Evolutionary conservation across 1,140 invertebrate genomes (phyloP), one percentile per base, ranked within the genome.

Genomic region (Sipha flava): DNA sequence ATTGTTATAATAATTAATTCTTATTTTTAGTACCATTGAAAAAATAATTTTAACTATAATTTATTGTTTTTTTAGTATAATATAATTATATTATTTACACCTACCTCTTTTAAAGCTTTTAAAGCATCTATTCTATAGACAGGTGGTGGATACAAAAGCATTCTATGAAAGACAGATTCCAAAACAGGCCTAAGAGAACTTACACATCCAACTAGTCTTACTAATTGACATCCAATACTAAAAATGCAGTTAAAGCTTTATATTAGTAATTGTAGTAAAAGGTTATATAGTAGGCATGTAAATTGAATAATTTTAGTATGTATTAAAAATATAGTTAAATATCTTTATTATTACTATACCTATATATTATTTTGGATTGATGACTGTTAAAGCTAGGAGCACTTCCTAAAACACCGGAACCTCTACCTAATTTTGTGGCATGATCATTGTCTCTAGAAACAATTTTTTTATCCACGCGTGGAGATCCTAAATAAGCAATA

Each of bases 101-200:
- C 79, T 81, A 90, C 88, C 85, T 94, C 92, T 81, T 91, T 90
- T 1, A 94, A 87, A 81, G 94, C 93, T 82, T 93, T 90, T 10
- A 97, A 84, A 0, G 95, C 92, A 84, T 97, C 95, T 5, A 94
- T 87, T 47, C 95, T 89, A 85, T 95, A 94, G 49, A 91, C 88
- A 0, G 94, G 90, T 0, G 92, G 92, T 31, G 95, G 94, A 86
- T 96, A 93, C 0, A 97, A 86, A 0, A 97, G 86, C 92, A 97
- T 96, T 45, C 95, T 88, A 86, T 97, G 95, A 85, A 96, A 97
- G 2, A 97, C 87, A 0, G 95, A 95, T 85, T 97, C 95, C 79
- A 97, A 85, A 49, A 96, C 94, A 18, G 95, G 94, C 21, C 95
- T 87, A 73, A 97, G 87, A 12, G 92, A 92, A 1, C 91, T 90